A percentile compares a stretch with the other conserved stretches of the same genome.
Conservation (phyloP, 2,888 invertebrate species). For the Microctonus aethiopoides region DNA sequence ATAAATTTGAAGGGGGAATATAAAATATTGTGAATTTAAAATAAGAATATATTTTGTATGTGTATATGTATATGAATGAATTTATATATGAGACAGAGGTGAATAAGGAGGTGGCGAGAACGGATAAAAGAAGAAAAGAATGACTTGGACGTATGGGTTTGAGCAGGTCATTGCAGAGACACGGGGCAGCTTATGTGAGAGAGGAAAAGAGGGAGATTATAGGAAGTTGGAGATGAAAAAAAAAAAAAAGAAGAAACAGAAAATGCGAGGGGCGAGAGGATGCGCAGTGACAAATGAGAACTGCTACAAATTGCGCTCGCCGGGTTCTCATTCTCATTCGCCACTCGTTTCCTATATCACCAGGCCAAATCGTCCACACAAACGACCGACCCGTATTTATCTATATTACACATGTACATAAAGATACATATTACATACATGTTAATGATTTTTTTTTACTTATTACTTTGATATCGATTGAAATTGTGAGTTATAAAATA, state of each 20-base stretch:
- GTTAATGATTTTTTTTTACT: not conserved
- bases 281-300: constrained; percentile 62
- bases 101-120: not conserved
- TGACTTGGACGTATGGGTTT: not conserved
- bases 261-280: constrained; percentile 41
- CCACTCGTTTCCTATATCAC: constrained; percentile 48
- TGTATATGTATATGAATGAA: not conserved
- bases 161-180: not conserved
- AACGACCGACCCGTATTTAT: not conserved
- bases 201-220: constrained; percentile 24
- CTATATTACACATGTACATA: not conserved
- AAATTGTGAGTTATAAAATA: constrained; percentile 30
- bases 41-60: not conserved
- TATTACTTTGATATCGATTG: not conserved
- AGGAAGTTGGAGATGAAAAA: constrained; percentile 30
- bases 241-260: constrained; percentile 22
- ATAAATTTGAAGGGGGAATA: not conserved
- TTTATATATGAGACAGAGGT: too few species aligned
- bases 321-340: constrained; percentile 59
- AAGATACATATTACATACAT: too few species aligned
- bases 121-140: constrained; percentile 6
- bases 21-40: not conserved
- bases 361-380: constrained; percentile 23
- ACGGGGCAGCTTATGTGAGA: not conserved
- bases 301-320: constrained; percentile 62